Evolutionary conservation across 2,888 invertebrate genomes (phyloP), one percentile per base, ranked within the genome.

Genomic region (Drosophila siamana): DNA sequence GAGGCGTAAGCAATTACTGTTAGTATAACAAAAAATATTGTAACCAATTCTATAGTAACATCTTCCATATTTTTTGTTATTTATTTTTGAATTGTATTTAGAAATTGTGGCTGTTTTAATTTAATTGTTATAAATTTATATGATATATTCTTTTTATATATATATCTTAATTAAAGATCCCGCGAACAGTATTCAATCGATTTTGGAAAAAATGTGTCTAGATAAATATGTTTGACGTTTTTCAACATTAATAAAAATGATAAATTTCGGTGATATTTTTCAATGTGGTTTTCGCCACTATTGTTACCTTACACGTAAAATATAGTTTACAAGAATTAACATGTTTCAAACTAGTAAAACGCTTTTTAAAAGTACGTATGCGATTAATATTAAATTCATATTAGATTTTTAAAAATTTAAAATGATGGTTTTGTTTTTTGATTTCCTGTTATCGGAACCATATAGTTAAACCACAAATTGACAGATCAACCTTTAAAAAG

Each of bases 381-480:
- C 15, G 26, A 24, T n/a, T 28, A 2, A 11, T n/a, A 8, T 44
- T 36, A 3, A 16, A 19, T 43, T 30, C 6, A 2, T 60, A 72
- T 24, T 24, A 9, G 19, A 9, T 11, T 33, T 16, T 28, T 2
- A 62, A 22, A 2, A 41, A 55, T 36, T 7, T 47, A 22, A 52
- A 16, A 4, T 19, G 13, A 13, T 4, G 54, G 36, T 43, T 19
- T 16, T 15, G 3, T 56, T 46, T 40, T 15, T 41, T 33, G 22
- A 38, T 19, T 40, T 30, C 13, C 11, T n/a, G 11, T 33, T 33
- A 33, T 33, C 4, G 11, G 11, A 33, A 33, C 33, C n/a, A 11
- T n/a, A 96, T 93, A 98, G 98, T 98, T 91, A 98, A 98, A 93
- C 98, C 98, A 70, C 95, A 95, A 89, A 99, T 99, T 92, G 98